Percentiles rank a stretch among this genome's conserved stretches.
phyloP scores from a whole-genome alignment of 2,113 vertebrate genomes.

The Boulengeromyrus knoepffleri region DNA sequence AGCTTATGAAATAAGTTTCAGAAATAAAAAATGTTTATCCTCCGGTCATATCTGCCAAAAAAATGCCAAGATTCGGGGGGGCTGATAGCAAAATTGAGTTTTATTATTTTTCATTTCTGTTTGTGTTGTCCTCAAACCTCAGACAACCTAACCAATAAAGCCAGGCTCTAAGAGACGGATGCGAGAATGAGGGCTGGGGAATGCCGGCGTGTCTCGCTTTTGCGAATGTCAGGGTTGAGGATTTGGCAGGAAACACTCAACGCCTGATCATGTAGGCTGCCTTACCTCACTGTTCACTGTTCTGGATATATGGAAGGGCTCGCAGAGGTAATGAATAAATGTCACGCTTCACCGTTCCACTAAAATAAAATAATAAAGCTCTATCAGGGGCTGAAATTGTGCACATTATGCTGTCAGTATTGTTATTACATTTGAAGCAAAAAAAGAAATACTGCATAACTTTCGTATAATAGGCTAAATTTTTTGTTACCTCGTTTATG shows the following conservation, averaged over 20 bases:
- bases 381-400: constrained; percentile 19
- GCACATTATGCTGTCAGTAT: neutral
- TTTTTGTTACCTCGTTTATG: neutral
- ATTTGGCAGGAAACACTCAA: constrained; percentile 51
- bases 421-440: neutral
- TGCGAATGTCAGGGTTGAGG: constrained; percentile 16
- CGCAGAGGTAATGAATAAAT: constrained; percentile 50
- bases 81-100: neutral
- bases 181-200: neutral
- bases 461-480: neutral
- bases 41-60: neutral
- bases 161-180: constrained; percentile 11
- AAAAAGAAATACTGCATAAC: neutral
- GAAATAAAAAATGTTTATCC: neutral
- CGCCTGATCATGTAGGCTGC: constrained; percentile 39
- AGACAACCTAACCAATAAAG: neutral
- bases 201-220: neutral
- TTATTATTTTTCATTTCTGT: neutral
- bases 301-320: constrained; percentile 21
- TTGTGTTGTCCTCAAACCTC: neutral
- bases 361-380: constrained; percentile 40
- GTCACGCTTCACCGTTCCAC: constrained; percentile 38
- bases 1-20: neutral
- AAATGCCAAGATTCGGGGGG: neutral
- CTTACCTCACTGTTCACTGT: neutral